phyloP scores from a whole-genome alignment of 1,140 invertebrate genomes.

The Brachystomella parvula region DNA sequence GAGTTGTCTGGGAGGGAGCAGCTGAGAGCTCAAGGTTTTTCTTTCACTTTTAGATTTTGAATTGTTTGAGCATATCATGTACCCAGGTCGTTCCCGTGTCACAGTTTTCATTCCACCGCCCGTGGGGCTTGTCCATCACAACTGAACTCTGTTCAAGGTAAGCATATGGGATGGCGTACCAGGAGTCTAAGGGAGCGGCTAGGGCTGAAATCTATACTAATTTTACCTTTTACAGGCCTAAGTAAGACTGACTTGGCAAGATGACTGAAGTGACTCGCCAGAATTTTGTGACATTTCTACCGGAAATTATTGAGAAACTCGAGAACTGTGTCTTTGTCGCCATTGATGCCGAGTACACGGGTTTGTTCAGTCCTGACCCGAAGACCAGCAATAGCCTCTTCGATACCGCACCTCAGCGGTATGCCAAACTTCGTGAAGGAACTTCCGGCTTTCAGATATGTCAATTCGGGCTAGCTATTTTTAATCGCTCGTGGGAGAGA shows the following conservation, averaged over 20 bases:
- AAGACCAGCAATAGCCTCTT: slow-evolving; percentile 52
- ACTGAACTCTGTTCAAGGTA: no score
- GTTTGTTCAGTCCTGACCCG: background rate
- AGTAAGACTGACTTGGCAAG: background rate
- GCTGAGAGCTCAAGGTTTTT: no score
- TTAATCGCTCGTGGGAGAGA: slow-evolving; percentile 47
- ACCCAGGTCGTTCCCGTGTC: no score
- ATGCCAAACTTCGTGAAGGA: slow-evolving; percentile 51
- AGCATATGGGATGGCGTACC: no score
- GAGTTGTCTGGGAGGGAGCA: no score
- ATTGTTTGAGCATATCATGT: no score
- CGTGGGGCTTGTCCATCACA: no score
- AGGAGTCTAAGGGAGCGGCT: no score
- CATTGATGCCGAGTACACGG: slow-evolving; percentile 55
- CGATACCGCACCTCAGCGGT: slow-evolving; percentile 56
- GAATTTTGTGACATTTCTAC: slow-evolving; percentile 49
- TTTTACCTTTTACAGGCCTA: background rate
- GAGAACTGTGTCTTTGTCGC: slow-evolving; percentile 51
- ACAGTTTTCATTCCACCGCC: no score
- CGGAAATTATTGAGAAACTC: slow-evolving; percentile 46
- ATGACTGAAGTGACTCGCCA: slow-evolving; percentile 22
- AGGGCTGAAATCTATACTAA: no score
- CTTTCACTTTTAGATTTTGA: no score
- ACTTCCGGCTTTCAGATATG: slow-evolving; percentile 48
- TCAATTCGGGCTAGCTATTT: slow-evolving; percentile 56